Conservation (phyloP, 2,888 invertebrate genomes). For the Epinotia ramella region DNA sequence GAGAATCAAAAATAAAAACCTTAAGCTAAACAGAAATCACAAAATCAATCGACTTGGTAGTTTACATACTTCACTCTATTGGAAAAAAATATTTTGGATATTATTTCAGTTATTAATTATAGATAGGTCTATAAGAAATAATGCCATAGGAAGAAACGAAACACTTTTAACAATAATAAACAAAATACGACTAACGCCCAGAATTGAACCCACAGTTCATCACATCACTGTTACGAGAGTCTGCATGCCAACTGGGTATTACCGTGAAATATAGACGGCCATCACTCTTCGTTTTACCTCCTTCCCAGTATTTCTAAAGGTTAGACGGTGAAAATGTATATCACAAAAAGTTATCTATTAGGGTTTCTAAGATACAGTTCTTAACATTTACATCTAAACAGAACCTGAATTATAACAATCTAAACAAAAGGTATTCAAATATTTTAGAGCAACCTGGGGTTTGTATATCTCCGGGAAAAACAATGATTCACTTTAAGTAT, state of each 20-base stretch:
- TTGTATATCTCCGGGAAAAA: too few species aligned
- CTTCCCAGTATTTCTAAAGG: conserved; percentile 20
- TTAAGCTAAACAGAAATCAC: too few species aligned
- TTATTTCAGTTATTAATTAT: too few species aligned
- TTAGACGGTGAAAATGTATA: conserved; percentile 11
- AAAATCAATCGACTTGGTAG: not conserved
- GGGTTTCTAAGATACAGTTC: not conserved
- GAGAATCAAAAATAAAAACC: too few species aligned
- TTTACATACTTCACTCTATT: too few species aligned
- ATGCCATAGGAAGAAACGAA: too few species aligned
- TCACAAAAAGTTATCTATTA: conserved; percentile 1
- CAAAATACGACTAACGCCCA: not conserved
- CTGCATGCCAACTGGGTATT: conserved; percentile 26
- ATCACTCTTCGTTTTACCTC: conserved; percentile 36
- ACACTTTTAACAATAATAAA: not conserved
- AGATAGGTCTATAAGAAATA: too few species aligned
- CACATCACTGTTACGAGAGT: conserved; percentile 9
- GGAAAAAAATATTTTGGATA: too few species aligned
- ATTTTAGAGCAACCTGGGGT: too few species aligned
- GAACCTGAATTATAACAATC: not conserved
- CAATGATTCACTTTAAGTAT: too few species aligned
- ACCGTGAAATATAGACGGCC: conserved; percentile 29
- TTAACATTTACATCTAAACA: not conserved
- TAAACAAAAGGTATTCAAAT: not conserved
- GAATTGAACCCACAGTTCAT: conserved; percentile 19